Percentiles rank a stretch among this genome's conserved stretches.
These are phyloP conservation scores for Liolophura sinensis DNA, from an alignment of 1,140 invertebrate genomes.

Conservation along the genomic window DNA sequence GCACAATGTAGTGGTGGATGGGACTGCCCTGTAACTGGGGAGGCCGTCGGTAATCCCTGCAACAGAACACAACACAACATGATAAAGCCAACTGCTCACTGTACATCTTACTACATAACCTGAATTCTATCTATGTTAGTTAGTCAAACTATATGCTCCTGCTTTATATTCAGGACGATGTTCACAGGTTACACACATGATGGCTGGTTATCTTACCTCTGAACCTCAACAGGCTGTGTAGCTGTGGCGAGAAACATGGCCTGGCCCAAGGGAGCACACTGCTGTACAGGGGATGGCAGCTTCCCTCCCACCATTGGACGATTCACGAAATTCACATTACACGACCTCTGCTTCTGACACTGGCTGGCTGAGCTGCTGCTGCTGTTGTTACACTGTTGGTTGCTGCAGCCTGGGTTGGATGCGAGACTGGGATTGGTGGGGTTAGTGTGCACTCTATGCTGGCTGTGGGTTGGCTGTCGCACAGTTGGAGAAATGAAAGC, in stretches of 20 bases:
- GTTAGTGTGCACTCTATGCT: conserved; percentile 8
- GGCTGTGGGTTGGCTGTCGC: conserved; percentile 24
- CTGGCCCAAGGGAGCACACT: conserved; percentile 43
- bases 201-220: conserved; percentile 8
- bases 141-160: neutral
- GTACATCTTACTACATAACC: neutral
- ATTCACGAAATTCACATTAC: neutral
- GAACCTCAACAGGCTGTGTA: conserved; percentile 13
- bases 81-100: too few relatives aligned
- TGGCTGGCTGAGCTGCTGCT: neutral
- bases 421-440: conserved; percentile 6
- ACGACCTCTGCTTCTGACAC: neutral
- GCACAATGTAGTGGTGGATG: conserved; percentile 50
- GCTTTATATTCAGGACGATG: neutral
- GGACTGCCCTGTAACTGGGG: conserved; percentile 44
- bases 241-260: conserved; percentile 48
- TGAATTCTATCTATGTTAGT: neutral
- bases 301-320: neutral
- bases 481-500: conserved; percentile 53
- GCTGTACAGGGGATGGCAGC: too few relatives aligned
- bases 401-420: neutral
- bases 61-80: conserved; percentile 8
- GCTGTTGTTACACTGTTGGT: conserved; percentile 1
- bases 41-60: conserved; percentile 42
- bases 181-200: neutral